Evolutionary conservation across 2,888 invertebrate genomes (phyloP), one percentile per base, ranked within the genome.

Genomic region (Heliconius sara): DNA sequence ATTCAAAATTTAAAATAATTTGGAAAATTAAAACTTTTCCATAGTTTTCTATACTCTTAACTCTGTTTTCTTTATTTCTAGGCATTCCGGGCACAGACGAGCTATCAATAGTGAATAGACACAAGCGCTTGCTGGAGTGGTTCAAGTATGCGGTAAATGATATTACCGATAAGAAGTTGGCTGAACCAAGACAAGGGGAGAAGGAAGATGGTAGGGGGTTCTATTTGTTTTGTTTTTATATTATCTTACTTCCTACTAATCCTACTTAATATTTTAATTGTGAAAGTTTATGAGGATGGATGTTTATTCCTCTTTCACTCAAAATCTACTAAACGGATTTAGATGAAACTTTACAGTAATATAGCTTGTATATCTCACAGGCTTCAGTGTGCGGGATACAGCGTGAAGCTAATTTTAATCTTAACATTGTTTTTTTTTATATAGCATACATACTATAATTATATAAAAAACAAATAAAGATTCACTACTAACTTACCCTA

Each of bases 71-170:
- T 2, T 25, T 27, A 27, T 65, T 27, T 65, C 19, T 85, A 95
- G 94, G 93, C 30, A 80, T 92, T 0, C 89, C 92, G 0, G 92
- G 91, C 2, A 89, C 86, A 0, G 91, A 92, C 52, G 88, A 86
- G 2, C 80, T 86, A 13, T 89, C 92, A 0, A 83, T 87, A 63
- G 92, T 95, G 81, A 86, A 87, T 57, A 88, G 91, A 0, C 91
- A 92, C 84, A 85, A 86, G 78, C 89, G 87, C 30, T 86, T 93
- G 6, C 85, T 91, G 10, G 87, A 85, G 7, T 95, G 91, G 95
- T 83, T 92, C 80, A 85, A 85, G n/a, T 86, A 86, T 0, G 90
- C 91, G 0, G 92, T 90, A 0, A 82, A 88, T 0, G 87, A 86
- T 0, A 79, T 86, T 72, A 94, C 95, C 0, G 92, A 93, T 65